Base-by-base conservation (phyloP, 2,797 vertebrate species). In the Fringilla coelebs region DNA sequence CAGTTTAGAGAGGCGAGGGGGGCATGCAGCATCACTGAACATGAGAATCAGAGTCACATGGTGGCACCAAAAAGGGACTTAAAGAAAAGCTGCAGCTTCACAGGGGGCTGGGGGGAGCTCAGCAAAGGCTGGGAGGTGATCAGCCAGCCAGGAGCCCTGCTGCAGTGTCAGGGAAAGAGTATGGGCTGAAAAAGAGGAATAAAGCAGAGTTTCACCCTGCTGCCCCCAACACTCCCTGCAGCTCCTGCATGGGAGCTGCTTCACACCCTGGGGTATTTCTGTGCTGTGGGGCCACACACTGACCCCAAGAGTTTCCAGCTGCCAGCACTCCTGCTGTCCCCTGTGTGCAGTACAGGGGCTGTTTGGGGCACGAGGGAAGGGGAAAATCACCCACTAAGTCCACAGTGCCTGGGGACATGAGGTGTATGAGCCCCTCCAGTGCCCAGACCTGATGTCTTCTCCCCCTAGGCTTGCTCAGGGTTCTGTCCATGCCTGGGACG, bases 361-460 rank as follows among this genome's bases (percentile, higher is more conserved):
- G 61, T 54, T 77, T 43, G 29, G 46, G 63, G n/a, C 2, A 2
- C 32, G 41, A 4, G 6, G 16, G 13, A 52, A 20, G 52, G 20
- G 43, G 29, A 1, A 81, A 87, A 87, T 43, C 31, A 43, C 15
- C 24, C 2, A 0, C 24, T 4, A 45, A 81, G 4, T 38, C 57
- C 26, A 6, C 5, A 1, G 13, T 34, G 55, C 43, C 48, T 17
- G 12, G 8, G n/a, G 31, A 46, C 13, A 20, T 0, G 6, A 74
- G 65, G 15, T 29, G 21, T 26, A 31, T 0, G 1, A 67, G 51
- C 9, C 11, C 25, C 60, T 65, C 45, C 1, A 0, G 66, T 29
- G 36, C 13, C 21, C 5, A 2, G 7, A 11, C 12, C 9, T 62
- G 49, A 38, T 25, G 28, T 36, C 20, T 38, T 52, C 48, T 54